Conservation (phyloP, 2,113 vertebrate genomes). For the Upupa epops region DNA sequence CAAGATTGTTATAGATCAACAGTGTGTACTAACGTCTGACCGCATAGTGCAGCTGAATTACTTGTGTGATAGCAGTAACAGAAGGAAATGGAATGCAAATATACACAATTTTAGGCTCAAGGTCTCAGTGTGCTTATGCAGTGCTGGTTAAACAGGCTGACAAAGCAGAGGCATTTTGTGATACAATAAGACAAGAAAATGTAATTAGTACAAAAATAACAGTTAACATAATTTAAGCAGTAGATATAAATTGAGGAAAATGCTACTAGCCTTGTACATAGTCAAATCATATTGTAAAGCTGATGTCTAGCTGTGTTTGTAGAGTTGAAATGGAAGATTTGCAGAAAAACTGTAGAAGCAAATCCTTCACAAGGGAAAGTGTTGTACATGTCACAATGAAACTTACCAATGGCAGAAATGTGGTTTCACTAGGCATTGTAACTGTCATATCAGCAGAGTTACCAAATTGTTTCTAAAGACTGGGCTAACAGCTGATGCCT, state of each 20-base stretch:
- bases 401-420: neutral
- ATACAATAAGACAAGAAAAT: neutral
- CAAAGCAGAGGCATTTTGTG: neutral
- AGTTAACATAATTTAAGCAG: neutral
- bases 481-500: neutral
- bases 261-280: neutral
- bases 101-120: constrained; percentile 13
- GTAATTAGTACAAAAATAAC: constrained; percentile 19
- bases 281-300: neutral
- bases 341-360: neutral
- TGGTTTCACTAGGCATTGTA: neutral
- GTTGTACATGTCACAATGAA: neutral
- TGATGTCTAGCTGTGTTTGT: neutral
- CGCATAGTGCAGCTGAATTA: neutral
- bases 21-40: constrained; percentile 25
- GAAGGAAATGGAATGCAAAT: constrained; percentile 27
- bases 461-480: neutral
- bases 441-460: neutral
- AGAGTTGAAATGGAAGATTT: neutral
- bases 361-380: neutral
- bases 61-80: neutral
- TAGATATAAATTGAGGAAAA: neutral
- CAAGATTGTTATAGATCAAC: neutral
- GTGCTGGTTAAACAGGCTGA: constrained; percentile 16
- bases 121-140: constrained; percentile 1